These are phyloP conservation scores for Campylorhamphus procurvoides DNA, from an alignment of 2,113 vertebrate species.

Conservation along the genomic window DNA sequence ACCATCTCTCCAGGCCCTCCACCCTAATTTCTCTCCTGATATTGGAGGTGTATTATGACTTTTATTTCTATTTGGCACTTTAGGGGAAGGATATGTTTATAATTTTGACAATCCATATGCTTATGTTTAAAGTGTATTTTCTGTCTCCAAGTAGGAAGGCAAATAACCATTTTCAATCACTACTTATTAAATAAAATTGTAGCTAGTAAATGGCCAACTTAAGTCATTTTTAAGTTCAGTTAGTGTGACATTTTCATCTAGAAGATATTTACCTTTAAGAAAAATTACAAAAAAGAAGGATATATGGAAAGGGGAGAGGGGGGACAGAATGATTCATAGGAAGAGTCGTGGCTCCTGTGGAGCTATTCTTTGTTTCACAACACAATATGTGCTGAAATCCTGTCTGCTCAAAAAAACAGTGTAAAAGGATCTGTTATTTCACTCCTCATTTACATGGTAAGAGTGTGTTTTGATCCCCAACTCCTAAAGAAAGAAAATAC, in stretches of 20 bases:
- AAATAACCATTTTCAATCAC: conserved; percentile 39
- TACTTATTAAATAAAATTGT: conserved; percentile 53
- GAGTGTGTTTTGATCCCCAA: neutral
- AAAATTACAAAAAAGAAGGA: neutral
- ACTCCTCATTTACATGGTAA: conserved; percentile 16
- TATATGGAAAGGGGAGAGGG: neutral
- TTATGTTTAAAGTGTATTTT: conserved; percentile 49
- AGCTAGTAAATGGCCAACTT: conserved; percentile 18
- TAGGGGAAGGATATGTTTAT: neutral
- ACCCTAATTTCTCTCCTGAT: neutral
- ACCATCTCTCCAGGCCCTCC: neutral
- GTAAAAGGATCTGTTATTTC: conserved; percentile 26
- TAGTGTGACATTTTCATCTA: neutral
- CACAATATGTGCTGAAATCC: conserved; percentile 18
- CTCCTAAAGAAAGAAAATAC: conserved; percentile 26
- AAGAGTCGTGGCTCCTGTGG: conserved; percentile 14
- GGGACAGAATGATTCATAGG: conserved; percentile 13
- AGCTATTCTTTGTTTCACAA: conserved; percentile 46
- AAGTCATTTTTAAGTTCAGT: conserved; percentile 8
- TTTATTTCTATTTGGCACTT: conserved; percentile 6
- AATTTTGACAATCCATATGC: neutral
- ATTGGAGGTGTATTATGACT: neutral
- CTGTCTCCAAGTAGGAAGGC: neutral
- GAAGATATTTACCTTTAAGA: neutral
- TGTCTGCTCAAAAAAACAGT: conserved; percentile 22